phyloP scores from a whole-genome alignment of 2,113 vertebrate genomes.

The Rallus limicola region DNA sequence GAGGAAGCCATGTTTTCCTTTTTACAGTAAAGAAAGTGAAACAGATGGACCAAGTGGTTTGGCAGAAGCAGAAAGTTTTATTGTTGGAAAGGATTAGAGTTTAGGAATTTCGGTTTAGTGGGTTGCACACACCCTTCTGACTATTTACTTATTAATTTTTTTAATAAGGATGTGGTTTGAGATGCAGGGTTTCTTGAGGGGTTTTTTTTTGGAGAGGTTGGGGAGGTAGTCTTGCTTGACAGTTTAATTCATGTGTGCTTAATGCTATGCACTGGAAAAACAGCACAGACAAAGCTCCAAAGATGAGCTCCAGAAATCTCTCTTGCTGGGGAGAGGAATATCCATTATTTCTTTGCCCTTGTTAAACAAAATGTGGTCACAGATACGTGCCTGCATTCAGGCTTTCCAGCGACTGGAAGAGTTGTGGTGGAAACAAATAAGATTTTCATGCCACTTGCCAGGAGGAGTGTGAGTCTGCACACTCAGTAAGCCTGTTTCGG shows the following conservation, averaged over 20 bases:
- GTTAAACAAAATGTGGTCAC: background rate
- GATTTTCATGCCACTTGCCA: background rate
- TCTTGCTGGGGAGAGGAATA: background rate
- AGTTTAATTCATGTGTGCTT: conserved; percentile 5
- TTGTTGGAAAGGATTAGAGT: conserved; percentile 57
- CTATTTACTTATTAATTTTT: conserved; percentile 50
- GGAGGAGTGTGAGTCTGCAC: accelerated
- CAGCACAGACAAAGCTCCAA: background rate
- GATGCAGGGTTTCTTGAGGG: background rate
- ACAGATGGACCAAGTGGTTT: conserved; percentile 57
- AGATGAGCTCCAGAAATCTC: conserved; percentile 1
- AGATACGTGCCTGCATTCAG: background rate
- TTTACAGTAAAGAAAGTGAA: conserved; percentile 22
- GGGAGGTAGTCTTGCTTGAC: background rate
- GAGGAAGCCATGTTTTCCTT: background rate
- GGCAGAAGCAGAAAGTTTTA: conserved; percentile 49
- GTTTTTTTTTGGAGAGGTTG: background rate
- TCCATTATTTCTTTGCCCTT: background rate
- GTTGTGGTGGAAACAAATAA: background rate
- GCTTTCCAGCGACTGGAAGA: background rate
- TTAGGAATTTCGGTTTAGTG: conserved; percentile 49
- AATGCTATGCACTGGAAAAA: background rate
- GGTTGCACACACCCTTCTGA: conserved; percentile 51
- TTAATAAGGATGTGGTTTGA: conserved; percentile 66
- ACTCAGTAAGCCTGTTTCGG: background rate